A percentile compares a stretch with the other conserved stretches of the same genome.
Evolutionary conservation across 2,797 vertebrate species (phyloP).

Genomic region (Hypotaenidia okinawae): DNA sequence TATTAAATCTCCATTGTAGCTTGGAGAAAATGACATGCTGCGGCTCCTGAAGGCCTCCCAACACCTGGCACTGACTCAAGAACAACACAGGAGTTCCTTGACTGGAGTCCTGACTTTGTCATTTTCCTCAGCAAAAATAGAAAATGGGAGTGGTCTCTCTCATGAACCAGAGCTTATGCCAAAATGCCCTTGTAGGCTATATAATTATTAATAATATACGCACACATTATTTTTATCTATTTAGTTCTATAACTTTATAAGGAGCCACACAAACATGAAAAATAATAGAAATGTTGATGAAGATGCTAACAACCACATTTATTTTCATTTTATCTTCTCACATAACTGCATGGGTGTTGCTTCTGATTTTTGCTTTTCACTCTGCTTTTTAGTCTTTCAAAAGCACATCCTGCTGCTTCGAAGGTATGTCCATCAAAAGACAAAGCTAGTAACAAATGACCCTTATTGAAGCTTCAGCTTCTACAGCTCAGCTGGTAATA

Average conservation of each 20-base stretch:
- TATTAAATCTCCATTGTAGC: background rate
- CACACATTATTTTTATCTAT: background rate
- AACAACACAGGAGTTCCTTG: slow-evolving; percentile 59
- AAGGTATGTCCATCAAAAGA: background rate
- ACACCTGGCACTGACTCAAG: slow-evolving; percentile 40
- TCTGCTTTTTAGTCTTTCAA: background rate
- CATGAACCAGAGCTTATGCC: background rate
- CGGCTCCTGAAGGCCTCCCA: slow-evolving; percentile 18
- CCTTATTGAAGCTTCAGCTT: background rate
- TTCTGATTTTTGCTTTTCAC: background rate
- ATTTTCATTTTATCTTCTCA: background rate
- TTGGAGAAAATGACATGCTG: slow-evolving; percentile 11
- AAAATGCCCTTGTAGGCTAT: background rate
- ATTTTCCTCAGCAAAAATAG: slow-evolving; percentile 61
- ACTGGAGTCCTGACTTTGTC: slow-evolving; percentile 50
- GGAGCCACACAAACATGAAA: background rate
- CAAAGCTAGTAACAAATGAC: slow-evolving; percentile 2
- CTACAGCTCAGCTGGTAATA: background rate
- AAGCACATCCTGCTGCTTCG: background rate
- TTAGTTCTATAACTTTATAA: background rate
- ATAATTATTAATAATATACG: background rate
- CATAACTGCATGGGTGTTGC: background rate
- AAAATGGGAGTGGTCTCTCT: slow-evolving; percentile 46
- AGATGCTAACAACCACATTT: background rate
- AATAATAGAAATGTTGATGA: background rate